These are phyloP conservation scores for Menidia menidia DNA, from an alignment of 2,797 vertebrate genomes.

Conservation along the genomic window DNA sequence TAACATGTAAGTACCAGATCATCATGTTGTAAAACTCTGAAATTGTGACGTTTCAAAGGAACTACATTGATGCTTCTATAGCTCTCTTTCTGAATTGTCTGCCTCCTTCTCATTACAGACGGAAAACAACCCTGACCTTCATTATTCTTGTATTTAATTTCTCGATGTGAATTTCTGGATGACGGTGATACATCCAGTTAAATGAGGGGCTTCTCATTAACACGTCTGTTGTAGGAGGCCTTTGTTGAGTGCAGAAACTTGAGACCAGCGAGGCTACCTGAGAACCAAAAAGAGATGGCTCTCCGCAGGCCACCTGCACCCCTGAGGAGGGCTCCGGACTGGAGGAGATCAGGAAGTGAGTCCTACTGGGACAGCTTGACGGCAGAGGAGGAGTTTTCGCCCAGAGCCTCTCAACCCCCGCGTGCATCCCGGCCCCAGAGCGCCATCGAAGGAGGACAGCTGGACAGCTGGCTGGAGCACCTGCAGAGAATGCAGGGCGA, in stretches of 20 bases:
- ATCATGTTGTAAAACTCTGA: neutral
- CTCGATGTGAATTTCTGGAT: slow-evolving; percentile 41
- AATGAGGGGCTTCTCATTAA: slow-evolving; percentile 58
- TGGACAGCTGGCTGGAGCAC: slow-evolving; percentile 76
- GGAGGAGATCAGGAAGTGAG: slow-evolving; percentile 78
- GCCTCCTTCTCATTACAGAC: slow-evolving; percentile 38
- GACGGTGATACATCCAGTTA: slow-evolving; percentile 38
- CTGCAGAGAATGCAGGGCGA: slow-evolving; percentile 62
- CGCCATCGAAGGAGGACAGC: slow-evolving; percentile 74
- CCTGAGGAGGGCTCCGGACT: slow-evolving; percentile 50
- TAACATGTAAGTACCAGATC: slow-evolving; percentile 50
- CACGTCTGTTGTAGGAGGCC: slow-evolving; percentile 38
- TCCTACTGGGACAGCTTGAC: slow-evolving; percentile 67
- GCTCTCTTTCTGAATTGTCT: slow-evolving; percentile 16
- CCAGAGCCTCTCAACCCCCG: slow-evolving; percentile 24
- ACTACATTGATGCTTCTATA: neutral
- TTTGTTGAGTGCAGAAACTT: slow-evolving; percentile 66
- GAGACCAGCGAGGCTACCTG: slow-evolving; percentile 68
- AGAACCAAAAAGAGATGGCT: slow-evolving; percentile 54
- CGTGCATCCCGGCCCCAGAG: slow-evolving; percentile 74
- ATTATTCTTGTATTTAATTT: slow-evolving; percentile 30
- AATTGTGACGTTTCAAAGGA: neutral
- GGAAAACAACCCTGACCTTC: slow-evolving; percentile 29
- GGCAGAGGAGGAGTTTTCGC: slow-evolving; percentile 45
- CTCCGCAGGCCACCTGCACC: slow-evolving; percentile 71